Evolutionary conservation across 2,888 invertebrate genomes (phyloP).

Genomic region (Atrina japonica): DNA sequence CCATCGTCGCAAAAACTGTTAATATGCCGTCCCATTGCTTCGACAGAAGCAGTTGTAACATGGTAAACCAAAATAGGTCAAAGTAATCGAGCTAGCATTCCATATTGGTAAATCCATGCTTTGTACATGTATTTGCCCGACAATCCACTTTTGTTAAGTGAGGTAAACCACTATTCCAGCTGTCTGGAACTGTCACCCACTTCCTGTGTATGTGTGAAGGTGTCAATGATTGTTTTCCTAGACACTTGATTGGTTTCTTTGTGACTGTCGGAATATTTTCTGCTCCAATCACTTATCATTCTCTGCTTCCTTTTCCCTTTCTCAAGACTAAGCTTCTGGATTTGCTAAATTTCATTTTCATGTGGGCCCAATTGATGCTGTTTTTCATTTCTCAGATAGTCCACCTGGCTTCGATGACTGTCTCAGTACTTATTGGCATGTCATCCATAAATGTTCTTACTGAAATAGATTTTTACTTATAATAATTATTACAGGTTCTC

Average conservation of each 20-base stretch:
- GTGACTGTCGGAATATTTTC: slow-evolving; percentile 34
- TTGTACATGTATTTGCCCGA: slow-evolving; percentile 37
- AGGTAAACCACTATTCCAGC: slow-evolving; percentile 24
- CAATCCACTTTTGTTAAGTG: slow-evolving; percentile 31
- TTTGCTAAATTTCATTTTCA: slow-evolving; percentile 41
- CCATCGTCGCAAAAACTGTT: slow-evolving; percentile 32
- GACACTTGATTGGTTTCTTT: slow-evolving; percentile 34
- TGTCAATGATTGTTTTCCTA: slow-evolving; percentile 14
- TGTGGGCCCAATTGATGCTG: slow-evolving; percentile 12
- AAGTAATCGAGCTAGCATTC: slow-evolving; percentile 27
- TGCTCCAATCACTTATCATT: slow-evolving; percentile 22
- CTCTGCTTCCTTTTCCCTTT: slow-evolving; percentile 26
- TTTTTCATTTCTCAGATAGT: slow-evolving; percentile 15
- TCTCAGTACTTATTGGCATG: no score
- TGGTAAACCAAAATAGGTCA: slow-evolving; percentile 37
- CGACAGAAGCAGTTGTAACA: no score
- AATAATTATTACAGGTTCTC: no score
- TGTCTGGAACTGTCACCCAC: no score
- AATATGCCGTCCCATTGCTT: no score
- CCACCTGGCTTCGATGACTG: slow-evolving; percentile 24
- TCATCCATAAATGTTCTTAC: slow-evolving; percentile 29
- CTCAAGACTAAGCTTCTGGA: no score
- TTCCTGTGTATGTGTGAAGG: slow-evolving; percentile 6
- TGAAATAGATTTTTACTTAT: no score
- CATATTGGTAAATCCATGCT: slow-evolving; percentile 36